Conservation (phyloP, 2,888 invertebrate genomes). For the Ectobius pallidus region DNA sequence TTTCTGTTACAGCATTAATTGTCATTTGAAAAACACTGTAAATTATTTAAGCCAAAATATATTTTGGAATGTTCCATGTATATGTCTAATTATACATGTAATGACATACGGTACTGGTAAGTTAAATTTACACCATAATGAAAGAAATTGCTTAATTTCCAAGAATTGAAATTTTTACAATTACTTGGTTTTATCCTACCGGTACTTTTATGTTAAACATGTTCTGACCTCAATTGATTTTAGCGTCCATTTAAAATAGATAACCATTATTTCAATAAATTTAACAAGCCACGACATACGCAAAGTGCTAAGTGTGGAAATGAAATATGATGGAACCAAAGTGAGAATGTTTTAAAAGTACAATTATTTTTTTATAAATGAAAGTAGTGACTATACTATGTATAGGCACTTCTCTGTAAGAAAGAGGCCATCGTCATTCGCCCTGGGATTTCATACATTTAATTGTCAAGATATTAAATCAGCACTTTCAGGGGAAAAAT, state of each 20-base stretch:
- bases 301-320: constrained; percentile 21
- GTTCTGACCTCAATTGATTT: too few relatives aligned
- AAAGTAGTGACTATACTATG: constrained; percentile 17
- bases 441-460: constrained; percentile 16
- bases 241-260: constrained; percentile 13
- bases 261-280: constrained; percentile 6
- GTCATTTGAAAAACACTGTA: not conserved
- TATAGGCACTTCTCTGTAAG: constrained; percentile 2
- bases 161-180: too few relatives aligned
- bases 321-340: not conserved
- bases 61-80: constrained; percentile 2
- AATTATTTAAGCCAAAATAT: not conserved
- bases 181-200: too few relatives aligned
- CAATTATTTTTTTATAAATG: constrained; percentile 22
- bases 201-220: too few relatives aligned
- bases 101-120: too few relatives aligned
- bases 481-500: not conserved
- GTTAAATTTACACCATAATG: too few relatives aligned
- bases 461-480: not conserved
- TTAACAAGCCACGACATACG: not conserved
- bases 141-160: too few relatives aligned
- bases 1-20: too few relatives aligned
- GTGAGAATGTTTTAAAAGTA: constrained; percentile 19
- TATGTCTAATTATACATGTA: constrained; percentile 10
- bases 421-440: constrained; percentile 17